These are phyloP conservation scores for Eilema depressum DNA, from an alignment of 2,888 invertebrate genomes.

Conservation along the genomic window DNA sequence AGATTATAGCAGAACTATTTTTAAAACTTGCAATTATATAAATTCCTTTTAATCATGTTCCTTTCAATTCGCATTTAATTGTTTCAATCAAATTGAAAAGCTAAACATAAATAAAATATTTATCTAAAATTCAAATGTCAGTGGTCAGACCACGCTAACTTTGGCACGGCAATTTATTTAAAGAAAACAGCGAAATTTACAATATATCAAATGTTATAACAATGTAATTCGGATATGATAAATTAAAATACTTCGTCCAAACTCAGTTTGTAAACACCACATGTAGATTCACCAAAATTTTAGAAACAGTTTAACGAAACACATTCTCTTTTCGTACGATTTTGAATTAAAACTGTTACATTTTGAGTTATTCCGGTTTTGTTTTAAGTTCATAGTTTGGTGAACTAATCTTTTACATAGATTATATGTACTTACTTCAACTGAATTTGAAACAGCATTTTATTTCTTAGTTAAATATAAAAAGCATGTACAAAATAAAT, in stretches of 20 bases:
- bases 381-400: background rate
- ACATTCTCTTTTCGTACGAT: too few species aligned
- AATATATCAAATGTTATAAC: constrained; percentile 36
- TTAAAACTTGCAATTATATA: constrained; percentile 22
- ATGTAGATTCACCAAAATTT: background rate
- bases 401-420: background rate
- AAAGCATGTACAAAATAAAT: constrained; percentile 44
- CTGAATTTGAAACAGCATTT: constrained; percentile 29
- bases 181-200: constrained; percentile 46
- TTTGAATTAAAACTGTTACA: background rate
- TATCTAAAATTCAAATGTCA: constrained; percentile 50
- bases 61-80: constrained; percentile 42
- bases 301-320: too few species aligned
- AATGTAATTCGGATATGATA: constrained; percentile 48
- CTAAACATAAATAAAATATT: constrained; percentile 49
- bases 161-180: constrained; percentile 71
- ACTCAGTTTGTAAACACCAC: constrained; percentile 15
- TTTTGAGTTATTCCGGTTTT: background rate
- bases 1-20: constrained; percentile 22
- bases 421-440: background rate
- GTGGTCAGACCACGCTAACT: constrained; percentile 62
- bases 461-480: constrained; percentile 28
- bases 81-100: constrained; percentile 34
- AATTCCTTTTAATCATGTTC: constrained; percentile 31
- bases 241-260: constrained; percentile 32